Evolutionary conservation across 2,113 vertebrate species (phyloP).

Genomic region (Tor tambroides): DNA sequence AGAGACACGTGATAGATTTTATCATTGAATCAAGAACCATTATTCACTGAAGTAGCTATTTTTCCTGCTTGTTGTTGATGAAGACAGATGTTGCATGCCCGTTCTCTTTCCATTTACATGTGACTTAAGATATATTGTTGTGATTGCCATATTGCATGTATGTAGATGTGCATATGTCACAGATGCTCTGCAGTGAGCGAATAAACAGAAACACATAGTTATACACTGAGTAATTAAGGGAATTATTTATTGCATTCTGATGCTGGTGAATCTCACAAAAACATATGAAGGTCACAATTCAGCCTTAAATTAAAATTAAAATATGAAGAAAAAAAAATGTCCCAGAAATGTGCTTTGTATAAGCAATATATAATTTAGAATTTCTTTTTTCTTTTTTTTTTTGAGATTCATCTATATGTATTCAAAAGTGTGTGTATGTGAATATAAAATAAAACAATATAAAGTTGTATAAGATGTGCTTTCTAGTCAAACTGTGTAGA

Average conservation of each 20-base stretch:
- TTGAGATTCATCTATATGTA: no score
- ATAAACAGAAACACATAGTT: background rate
- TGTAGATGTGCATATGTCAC: background rate
- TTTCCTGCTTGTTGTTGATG: background rate
- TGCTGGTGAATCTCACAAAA: background rate
- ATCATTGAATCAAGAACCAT: background rate
- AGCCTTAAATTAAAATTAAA: no score
- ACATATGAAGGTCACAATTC: background rate
- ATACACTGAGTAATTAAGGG: background rate
- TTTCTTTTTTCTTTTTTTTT: no score
- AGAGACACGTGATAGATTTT: background rate
- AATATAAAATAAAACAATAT: background rate
- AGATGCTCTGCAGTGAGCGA: background rate
- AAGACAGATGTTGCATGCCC: background rate
- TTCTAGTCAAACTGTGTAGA: constrained; percentile 42
- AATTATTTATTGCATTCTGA: constrained; percentile 4
- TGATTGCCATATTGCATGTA: background rate
- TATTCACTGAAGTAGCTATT: background rate
- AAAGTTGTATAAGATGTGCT: background rate
- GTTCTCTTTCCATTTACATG: background rate
- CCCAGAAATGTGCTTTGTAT: no score
- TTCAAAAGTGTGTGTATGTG: background rate
- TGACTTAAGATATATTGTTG: background rate
- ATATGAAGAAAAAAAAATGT: background rate
- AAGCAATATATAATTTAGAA: no score